Conservation (phyloP, 37 sponge, comb jelly and placozoan species). For the Eunapius fragilis region DNA sequence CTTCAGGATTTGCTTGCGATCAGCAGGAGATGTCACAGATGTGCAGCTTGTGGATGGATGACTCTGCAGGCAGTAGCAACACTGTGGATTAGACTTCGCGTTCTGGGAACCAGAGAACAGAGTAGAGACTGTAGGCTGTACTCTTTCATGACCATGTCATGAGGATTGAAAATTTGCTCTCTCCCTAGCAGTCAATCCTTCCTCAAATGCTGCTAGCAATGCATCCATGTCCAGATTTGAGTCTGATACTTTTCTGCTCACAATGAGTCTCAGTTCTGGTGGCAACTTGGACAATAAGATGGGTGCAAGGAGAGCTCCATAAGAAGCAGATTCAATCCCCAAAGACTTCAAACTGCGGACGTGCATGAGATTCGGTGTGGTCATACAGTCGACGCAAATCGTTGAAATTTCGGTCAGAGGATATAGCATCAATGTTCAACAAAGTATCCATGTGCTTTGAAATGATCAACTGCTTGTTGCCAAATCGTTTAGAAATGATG, state of each 20-base stretch:
- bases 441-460: constrained; percentile 19
- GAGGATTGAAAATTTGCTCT: background rate
- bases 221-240: background rate
- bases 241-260: constrained; percentile 4
- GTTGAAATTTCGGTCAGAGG: background rate
- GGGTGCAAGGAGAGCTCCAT: constrained; percentile 8
- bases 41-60: constrained; percentile 7
- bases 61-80: constrained; percentile 7
- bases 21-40: constrained; percentile 1
- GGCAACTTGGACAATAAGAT: constrained; percentile 12
- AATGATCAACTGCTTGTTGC: constrained; percentile 16
- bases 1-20: constrained; percentile 18
- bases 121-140: background rate
- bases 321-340: constrained; percentile 8
- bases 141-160: background rate
- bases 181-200: constrained; percentile 19
- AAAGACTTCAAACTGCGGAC: constrained; percentile 17
- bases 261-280: constrained; percentile 14
- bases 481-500: constrained; percentile 12
- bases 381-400: constrained; percentile 17
- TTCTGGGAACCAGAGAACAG: background rate
- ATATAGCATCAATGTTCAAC: background rate
- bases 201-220: constrained; percentile 14
- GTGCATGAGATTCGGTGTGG: constrained; percentile 4
- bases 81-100: background rate